Conservation (phyloP, 2,797 vertebrate genomes). For the Ptychobarbus kaznakovi region DNA sequence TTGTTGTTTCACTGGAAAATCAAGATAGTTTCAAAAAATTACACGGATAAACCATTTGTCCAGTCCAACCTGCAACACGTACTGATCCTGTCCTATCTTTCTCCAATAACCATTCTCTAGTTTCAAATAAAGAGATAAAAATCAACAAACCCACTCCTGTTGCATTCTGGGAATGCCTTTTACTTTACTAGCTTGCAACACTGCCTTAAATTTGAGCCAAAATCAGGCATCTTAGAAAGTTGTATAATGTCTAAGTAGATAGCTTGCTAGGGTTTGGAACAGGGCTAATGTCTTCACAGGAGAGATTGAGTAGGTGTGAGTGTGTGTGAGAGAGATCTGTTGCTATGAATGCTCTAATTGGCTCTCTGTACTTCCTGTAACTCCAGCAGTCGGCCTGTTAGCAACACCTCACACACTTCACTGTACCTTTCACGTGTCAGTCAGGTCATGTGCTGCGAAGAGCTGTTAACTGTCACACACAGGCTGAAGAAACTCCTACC, state of each 20-base stretch:
- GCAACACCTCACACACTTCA: conserved; percentile 23
- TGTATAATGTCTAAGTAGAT: neutral
- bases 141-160: neutral
- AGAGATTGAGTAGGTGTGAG: conserved; percentile 30
- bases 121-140: neutral
- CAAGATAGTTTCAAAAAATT: neutral
- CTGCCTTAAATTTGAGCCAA: neutral
- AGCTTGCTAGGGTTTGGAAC: neutral
- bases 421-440: conserved; percentile 36
- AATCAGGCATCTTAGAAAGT: neutral
- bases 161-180: neutral
- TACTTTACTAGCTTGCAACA: neutral
- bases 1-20: neutral
- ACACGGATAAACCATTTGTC: neutral
- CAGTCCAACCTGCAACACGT: neutral
- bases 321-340: conserved; percentile 7
- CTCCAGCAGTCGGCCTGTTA: conserved; percentile 23
- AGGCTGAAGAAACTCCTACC: neutral
- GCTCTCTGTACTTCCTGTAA: conserved; percentile 34
- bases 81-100: neutral
- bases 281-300: conserved; percentile 27
- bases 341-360: conserved; percentile 37
- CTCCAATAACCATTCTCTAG: neutral
- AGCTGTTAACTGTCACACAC: conserved; percentile 8
- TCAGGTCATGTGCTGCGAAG: neutral